Evolutionary conservation across 2,113 vertebrate species (phyloP).

Genomic region (Perca schrenkii): DNA sequence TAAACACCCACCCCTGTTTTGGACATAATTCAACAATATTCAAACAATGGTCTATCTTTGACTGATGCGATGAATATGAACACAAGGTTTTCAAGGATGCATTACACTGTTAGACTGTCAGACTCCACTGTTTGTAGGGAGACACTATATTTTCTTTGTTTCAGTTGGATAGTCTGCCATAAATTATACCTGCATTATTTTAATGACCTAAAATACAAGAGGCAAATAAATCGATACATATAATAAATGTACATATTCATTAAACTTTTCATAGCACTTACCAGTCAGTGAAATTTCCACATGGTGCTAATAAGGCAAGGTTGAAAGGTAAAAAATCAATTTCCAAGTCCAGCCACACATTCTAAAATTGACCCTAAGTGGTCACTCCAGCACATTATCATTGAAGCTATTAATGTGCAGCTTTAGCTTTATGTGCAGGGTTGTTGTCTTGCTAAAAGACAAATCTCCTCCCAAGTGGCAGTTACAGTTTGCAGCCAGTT

Average conservation of each 20-base stretch:
- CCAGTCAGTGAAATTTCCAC: too few species aligned
- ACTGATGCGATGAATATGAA: too few species aligned
- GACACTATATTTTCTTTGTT: background rate
- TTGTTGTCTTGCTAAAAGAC: background rate
- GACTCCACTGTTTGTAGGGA: background rate
- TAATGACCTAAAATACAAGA: background rate
- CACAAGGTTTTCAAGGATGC: too few species aligned
- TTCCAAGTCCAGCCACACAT: background rate
- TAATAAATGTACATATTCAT: background rate
- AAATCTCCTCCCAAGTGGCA: too few species aligned
- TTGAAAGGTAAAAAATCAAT: too few species aligned
- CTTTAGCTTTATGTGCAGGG: background rate
- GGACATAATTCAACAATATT: too few species aligned
- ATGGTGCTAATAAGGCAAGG: too few species aligned
- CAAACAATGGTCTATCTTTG: too few species aligned
- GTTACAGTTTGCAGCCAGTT: too few species aligned
- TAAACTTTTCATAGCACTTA: background rate
- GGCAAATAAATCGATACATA: background rate
- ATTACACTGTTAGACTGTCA: background rate
- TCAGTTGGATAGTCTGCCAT: background rate
- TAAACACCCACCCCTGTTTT: too few species aligned
- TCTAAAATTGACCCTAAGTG: background rate
- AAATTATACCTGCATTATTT: too few species aligned
- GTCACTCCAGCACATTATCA: background rate
- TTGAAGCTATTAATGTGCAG: background rate